phyloP scores from a whole-genome alignment of 2,888 invertebrate genomes.

The Didymodactylos carnosus region DNA sequence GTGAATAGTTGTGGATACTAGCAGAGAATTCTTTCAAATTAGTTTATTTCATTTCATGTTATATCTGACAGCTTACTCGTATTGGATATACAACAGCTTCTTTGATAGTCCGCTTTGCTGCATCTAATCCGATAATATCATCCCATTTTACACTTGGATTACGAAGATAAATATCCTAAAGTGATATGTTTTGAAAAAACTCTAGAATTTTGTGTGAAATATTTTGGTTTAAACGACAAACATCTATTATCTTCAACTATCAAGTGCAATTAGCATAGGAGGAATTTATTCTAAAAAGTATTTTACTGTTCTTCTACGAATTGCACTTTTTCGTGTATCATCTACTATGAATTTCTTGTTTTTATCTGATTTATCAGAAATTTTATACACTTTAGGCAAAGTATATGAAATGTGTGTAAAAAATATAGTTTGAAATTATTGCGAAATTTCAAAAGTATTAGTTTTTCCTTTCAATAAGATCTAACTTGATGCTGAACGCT shows the following conservation, averaged over 20 bases:
- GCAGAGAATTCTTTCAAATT: not conserved
- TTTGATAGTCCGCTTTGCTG: conserved; percentile 56
- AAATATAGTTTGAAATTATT: too few relatives aligned
- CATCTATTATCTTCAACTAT: too few relatives aligned
- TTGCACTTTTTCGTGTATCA: too few relatives aligned
- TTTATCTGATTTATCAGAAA: too few relatives aligned
- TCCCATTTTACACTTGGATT: conserved; percentile 54
- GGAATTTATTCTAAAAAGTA: not conserved
- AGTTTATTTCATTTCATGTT: not conserved
- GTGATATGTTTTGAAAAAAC: not conserved
- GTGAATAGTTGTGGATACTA: conserved; percentile 38
- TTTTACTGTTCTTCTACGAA: too few relatives aligned
- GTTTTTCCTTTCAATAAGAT: too few relatives aligned
- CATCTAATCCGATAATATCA: conserved; percentile 55
- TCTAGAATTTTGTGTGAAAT: not conserved
- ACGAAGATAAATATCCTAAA: conserved; percentile 44
- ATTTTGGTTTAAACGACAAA: conserved; percentile 1
- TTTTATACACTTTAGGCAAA: too few relatives aligned
- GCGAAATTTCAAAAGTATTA: too few relatives aligned
- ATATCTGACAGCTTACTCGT: conserved; percentile 25
- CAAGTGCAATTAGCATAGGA: too few relatives aligned
- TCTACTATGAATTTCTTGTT: too few relatives aligned
- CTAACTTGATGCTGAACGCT: too few relatives aligned
- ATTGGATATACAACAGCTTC: conserved; percentile 61
- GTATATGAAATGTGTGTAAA: too few relatives aligned